Percentiles rank a stretch among this genome's conserved stretches.
These are phyloP conservation scores for Ivindomyrus marchei DNA, from an alignment of 2,113 vertebrate genomes.

Conservation along the genomic window DNA sequence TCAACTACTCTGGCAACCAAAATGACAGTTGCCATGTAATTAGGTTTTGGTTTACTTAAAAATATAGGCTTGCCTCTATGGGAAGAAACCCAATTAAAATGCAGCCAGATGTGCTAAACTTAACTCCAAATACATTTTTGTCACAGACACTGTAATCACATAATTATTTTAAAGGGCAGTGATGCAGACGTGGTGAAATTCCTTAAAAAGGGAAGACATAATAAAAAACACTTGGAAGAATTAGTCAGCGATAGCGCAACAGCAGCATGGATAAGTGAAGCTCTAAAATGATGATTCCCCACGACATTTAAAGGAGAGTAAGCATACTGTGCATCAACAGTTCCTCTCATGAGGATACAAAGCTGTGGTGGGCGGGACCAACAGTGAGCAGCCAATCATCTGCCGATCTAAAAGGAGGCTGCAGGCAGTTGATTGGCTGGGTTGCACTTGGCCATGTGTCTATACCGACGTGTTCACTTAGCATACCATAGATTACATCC, in stretches of 20 bases:
- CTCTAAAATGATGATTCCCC: neutral
- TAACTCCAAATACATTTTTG: slow-evolving; percentile 52
- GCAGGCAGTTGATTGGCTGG: neutral
- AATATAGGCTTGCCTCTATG: slow-evolving; percentile 57
- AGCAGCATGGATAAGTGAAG: neutral
- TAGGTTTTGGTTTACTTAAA: slow-evolving; percentile 54
- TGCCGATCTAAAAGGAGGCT: neutral
- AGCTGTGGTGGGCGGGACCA: neutral
- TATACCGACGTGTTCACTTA: neutral
- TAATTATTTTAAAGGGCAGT: slow-evolving; percentile 55
- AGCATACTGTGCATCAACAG: neutral
- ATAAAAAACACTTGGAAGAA: neutral
- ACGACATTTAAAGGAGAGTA: neutral
- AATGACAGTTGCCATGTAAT: slow-evolving; percentile 58
- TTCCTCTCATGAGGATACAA: neutral
- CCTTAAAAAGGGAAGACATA: neutral
- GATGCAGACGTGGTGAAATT: slow-evolving; percentile 40
- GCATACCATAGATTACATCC: neutral
- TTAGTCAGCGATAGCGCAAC: neutral
- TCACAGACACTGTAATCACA: slow-evolving; percentile 52
- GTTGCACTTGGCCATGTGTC: neutral
- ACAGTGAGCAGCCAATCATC: neutral
- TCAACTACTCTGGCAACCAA: slow-evolving; percentile 53
- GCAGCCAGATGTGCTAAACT: slow-evolving; percentile 61
- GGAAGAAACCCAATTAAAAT: slow-evolving; percentile 54